A percentile compares a stretch with the other conserved stretches of the same genome.
These are phyloP conservation scores for Allobates femoralis DNA, from an alignment of 2,797 vertebrate genomes.

Conservation along the genomic window DNA sequence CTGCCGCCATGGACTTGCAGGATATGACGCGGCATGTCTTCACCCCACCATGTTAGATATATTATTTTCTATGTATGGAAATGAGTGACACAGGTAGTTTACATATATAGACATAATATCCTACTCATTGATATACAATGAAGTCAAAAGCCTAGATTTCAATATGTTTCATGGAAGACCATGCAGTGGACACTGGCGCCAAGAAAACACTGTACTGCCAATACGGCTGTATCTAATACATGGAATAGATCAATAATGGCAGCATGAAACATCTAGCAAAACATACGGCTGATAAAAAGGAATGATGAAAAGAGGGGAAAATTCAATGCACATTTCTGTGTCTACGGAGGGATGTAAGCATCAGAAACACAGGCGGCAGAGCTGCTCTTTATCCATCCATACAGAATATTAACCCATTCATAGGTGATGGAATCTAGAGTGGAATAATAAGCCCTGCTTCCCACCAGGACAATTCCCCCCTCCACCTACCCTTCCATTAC, in stretches of 20 bases:
- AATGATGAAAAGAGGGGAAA: not conserved
- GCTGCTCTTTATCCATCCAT: not conserved
- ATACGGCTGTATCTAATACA: not conserved
- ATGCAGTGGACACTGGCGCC: slow-evolving; percentile 3
- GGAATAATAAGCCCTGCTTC: not conserved
- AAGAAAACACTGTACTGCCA: not conserved
- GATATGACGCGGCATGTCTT: not conserved
- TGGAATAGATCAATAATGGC: slow-evolving; percentile 7
- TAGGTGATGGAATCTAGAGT: not conserved
- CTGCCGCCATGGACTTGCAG: not conserved
- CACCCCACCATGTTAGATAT: not conserved
- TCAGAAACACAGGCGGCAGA: not conserved
- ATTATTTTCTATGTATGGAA: not conserved
- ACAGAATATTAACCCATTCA: not conserved
- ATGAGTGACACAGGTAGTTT: not conserved
- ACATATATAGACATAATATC: not conserved
- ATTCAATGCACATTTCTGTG: not conserved
- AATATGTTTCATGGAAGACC: not conserved
- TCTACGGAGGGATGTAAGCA: not conserved
- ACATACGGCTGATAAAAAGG: not conserved
- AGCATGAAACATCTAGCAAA: not conserved
- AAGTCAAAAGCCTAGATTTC: not conserved
- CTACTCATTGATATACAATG: not conserved
- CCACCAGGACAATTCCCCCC: not conserved
- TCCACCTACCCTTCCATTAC: not conserved